Evolutionary conservation across 2,113 vertebrate species (phyloP).

Genomic region (Nibea albiflora): DNA sequence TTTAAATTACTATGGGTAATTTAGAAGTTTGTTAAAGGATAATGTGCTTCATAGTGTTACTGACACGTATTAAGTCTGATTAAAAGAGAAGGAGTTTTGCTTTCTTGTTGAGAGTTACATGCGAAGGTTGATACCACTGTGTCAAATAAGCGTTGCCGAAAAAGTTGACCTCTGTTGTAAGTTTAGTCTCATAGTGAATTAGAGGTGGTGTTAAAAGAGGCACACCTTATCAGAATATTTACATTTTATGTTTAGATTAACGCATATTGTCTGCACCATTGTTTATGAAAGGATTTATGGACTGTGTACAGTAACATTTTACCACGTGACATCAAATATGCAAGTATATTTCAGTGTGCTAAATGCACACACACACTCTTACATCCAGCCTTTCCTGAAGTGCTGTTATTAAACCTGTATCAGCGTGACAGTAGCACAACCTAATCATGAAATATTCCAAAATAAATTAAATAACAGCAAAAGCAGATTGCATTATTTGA

Average conservation of each 20-base stretch:
- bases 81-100: background rate
- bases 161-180: background rate
- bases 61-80: background rate
- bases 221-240: background rate
- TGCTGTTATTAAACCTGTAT: background rate
- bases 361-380: background rate
- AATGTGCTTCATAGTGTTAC: background rate
- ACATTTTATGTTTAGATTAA: background rate
- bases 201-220: background rate
- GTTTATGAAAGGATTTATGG: background rate
- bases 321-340: background rate
- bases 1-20: background rate
- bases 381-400: background rate
- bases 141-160: no score
- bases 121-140: no score
- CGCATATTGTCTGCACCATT: background rate
- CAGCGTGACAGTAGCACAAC: background rate
- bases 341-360: background rate
- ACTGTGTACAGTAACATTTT: background rate
- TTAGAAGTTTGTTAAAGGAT: background rate
- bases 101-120: background rate
- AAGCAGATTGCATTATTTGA: conserved; percentile 11
- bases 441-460: background rate
- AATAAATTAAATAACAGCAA: background rate
- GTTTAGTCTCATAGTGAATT: background rate